Evolutionary conservation across 2,113 vertebrate species (phyloP), one percentile per base, ranked within the genome.

Genomic region (Mormyrus iriodes): DNA sequence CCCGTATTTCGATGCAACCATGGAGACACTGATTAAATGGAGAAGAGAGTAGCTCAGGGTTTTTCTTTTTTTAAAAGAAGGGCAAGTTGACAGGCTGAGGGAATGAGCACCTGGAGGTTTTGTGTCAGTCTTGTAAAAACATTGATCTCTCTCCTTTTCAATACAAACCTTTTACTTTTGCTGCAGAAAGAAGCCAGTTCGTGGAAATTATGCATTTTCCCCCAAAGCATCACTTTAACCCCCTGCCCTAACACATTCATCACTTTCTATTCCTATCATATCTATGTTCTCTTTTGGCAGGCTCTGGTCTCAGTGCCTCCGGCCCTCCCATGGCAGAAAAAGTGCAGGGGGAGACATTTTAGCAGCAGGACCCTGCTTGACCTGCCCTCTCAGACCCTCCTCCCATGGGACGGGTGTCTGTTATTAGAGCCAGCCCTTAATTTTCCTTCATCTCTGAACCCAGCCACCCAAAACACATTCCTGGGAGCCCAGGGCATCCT

Each of bases 401-500:
- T 53, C n/a, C 24, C 42, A 31, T 17, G 52, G 35, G 88, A 90
- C 85, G 90, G 65, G 0, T 48, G 0, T 4, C 3, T 88, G 92
- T 90, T 91, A 69, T 91, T 88, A 12, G 79, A 91, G 88, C 5
- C 44, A 82, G 7, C 69, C 84, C 88, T 65, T 65, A 87, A 88
- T 90, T 90, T 76, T 89, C 86, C 90, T 90, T 90, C 7, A 44
- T 90, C 79, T n/a, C 3, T 35, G 48, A 13, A 73, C 69, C 48
- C 87, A 73, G 46, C 88, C 89, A 89, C 89, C 86, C 88, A 24
- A 76, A 65, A 58, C 88, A 35, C 10, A n/a, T 91, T 90, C 88
- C 88, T 52, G n/a, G 24, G 52, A 89, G 52, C 73, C 21, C 31
- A 55, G 76, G 44, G 82, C 48, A 39, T 31, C 51, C n/a, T 85